Base-by-base conservation (phyloP, 2,888 invertebrate species). In the Pseudanteris insignis region DNA sequence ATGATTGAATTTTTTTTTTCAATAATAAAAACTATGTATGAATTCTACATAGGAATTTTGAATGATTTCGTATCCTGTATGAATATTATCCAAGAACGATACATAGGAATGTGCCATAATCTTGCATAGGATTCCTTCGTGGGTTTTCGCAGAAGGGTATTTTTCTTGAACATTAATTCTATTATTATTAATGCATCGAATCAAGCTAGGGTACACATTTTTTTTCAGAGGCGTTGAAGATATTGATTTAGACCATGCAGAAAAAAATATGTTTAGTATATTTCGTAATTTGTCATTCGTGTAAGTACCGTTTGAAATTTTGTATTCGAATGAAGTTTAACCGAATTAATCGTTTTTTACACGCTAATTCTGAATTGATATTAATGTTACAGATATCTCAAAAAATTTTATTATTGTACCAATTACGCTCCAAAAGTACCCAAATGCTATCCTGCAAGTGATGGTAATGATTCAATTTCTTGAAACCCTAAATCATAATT, bases 391-490 rank as follows among this genome's bases (percentile, higher is more conserved):
- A 83, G 83, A 18, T 84, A 86, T 63, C 87, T 87, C 63, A 84
- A 85, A 63, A 84, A 83, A 32, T 88, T 88, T 70, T 82, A 84
- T 66, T 88, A 85, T 70, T 88, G 88, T 68, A 83, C 84, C 1
- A 72, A 73, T 2, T 86, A 83, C 74, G 85, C 85, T 1, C 85
- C 86, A 0, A 77, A 80, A 28, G 84, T 86, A 3, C 79, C 81
- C 38, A 81, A 82, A 65, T 88, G 88, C 67, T 81, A 79, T 21
- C 88, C 88, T 0, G 79, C 81, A 13, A 84, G 84, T 8, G 88
- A 89, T 72, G 88, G 88, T 77, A 77, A 76, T 40, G 68, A 33
- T n/a, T 29, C n/a, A n/a, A n/a, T n/a, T n/a, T n/a, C n/a, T n/a
- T n/a, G n/a, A n/a, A n/a, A n/a, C n/a, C n/a, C n/a, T n/a, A n/a